Evolutionary conservation across 30 jellyfish, hydroid and myxozoan genomes (phyloP), one percentile per base, ranked within the genome.

Genomic region (Hydra vulgaris): DNA sequence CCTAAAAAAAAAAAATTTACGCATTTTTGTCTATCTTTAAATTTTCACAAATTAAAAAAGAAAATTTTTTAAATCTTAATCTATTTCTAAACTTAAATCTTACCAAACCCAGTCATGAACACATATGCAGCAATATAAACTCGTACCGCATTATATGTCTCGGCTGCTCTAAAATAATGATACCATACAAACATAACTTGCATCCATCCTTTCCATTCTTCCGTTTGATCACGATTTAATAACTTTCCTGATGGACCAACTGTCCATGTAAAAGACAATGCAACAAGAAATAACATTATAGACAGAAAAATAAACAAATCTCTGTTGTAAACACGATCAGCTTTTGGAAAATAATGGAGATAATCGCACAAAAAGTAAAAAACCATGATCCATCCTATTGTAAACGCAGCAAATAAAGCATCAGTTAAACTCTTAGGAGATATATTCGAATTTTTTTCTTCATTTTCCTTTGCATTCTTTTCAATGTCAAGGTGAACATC

Each of bases 171-270:
- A 80, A 81, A 92, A 54, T 92, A 92, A 81, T 92, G 98, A 78
- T 92, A 92, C 98, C 98, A 92, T 19, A 92, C 98, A 81, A 92
- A 92, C 98, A 92, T 92, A 73, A 92, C 98, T 77, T 92, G 98
- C 98, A 92, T 92, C 98, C 98, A 92, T 26, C 98, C 98, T 68
- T 84, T 87, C 98, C 98, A 92, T 71, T 92, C 98, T 74, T 92
- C 98, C 7, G 98, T 92, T 79, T 92, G 98, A 7, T 92, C 96
- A 15, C 98, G 87, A 78, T 92, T 92, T 74, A 92, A 83, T 70
- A 92, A 87, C 69, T 82, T 85, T 20, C 86, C 89, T 17, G 83
- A 85, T 25, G 25, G 25, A 18, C 56, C 26, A 0, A 22, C 85
- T 22, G 12, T 21, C 22, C 61, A 18, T 52, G 87, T 80, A 66